Conservation (phyloP, 2,797 vertebrate species). For the Tangara arthus region DNA sequence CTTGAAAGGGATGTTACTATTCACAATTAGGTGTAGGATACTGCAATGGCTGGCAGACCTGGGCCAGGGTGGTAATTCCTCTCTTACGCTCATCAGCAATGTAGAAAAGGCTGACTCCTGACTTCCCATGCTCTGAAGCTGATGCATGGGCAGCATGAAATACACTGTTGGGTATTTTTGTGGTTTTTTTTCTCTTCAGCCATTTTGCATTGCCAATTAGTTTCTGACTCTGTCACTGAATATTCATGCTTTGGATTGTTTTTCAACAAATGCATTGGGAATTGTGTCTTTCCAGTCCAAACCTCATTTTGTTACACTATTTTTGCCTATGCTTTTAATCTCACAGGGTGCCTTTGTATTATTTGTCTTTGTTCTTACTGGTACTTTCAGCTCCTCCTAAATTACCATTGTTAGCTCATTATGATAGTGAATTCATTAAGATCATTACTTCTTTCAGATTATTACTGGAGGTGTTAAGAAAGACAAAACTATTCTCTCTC, state of each 20-base stretch:
- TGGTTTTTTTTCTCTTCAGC: neutral
- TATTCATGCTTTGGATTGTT: slow-evolving; percentile 62
- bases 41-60: neutral
- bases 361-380: slow-evolving; percentile 59
- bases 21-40: neutral
- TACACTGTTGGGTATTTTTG: neutral
- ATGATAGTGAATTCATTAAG: slow-evolving; percentile 54
- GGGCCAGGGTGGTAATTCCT: neutral
- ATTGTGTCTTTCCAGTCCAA: slow-evolving; percentile 62
- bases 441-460: slow-evolving; percentile 46
- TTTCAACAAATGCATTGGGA: slow-evolving; percentile 59
- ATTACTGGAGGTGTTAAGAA: slow-evolving; percentile 27
- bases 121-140: neutral
- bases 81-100: neutral
- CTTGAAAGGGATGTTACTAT: neutral
- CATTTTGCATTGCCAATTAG: slow-evolving; percentile 56
- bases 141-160: neutral
- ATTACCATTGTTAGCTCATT: slow-evolving; percentile 64
- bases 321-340: slow-evolving; percentile 52
- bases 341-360: slow-evolving; percentile 51
- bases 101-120: neutral
- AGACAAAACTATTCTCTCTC: slow-evolving; percentile 13
- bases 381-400: slow-evolving; percentile 55
- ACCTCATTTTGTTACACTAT: slow-evolving; percentile 58
- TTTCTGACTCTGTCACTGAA: slow-evolving; percentile 29